Conservation (phyloP, 2,888 invertebrate species). For the Xestia ashworthii region DNA sequence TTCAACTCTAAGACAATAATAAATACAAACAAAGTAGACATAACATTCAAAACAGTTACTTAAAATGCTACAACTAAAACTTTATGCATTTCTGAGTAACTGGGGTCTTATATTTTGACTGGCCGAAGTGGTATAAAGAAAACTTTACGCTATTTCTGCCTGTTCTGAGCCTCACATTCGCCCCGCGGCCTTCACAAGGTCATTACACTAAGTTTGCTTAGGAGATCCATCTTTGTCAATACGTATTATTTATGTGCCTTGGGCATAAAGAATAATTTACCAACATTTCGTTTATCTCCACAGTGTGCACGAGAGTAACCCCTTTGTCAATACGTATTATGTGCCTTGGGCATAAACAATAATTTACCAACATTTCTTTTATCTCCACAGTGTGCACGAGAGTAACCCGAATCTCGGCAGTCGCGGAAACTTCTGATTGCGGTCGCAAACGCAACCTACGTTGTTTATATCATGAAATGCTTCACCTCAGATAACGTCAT, state of each 20-base stretch:
- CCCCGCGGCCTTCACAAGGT: background rate
- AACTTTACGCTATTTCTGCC: background rate
- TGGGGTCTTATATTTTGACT: background rate
- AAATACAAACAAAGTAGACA: too few relatives aligned
- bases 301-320: conserved; percentile 93
- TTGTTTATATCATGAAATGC: conserved; percentile 64
- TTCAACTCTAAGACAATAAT: background rate
- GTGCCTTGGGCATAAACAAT: background rate
- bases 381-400: conserved; percentile 91
- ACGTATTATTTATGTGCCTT: background rate
- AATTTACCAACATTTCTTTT: conserved; percentile 50
- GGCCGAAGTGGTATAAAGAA: background rate
- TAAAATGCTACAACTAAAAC: conserved; percentile 28
- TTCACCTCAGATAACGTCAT: conserved; percentile 72
- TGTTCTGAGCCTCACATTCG: background rate
- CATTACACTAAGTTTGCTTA: conserved; percentile 1
- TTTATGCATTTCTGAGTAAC: background rate
- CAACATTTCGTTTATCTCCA: conserved; percentile 69
- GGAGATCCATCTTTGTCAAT: background rate
- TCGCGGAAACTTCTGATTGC: conserved; percentile 89
- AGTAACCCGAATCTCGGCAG: conserved; percentile 89
- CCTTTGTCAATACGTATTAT: conserved; percentile 62
- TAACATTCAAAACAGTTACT: background rate
- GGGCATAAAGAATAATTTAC: background rate
- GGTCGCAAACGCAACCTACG: conserved; percentile 47